Evolutionary conservation across 2,888 invertebrate genomes (phyloP), one percentile per base, ranked within the genome.

Genomic region (Eudasyphora cyanicolor): DNA sequence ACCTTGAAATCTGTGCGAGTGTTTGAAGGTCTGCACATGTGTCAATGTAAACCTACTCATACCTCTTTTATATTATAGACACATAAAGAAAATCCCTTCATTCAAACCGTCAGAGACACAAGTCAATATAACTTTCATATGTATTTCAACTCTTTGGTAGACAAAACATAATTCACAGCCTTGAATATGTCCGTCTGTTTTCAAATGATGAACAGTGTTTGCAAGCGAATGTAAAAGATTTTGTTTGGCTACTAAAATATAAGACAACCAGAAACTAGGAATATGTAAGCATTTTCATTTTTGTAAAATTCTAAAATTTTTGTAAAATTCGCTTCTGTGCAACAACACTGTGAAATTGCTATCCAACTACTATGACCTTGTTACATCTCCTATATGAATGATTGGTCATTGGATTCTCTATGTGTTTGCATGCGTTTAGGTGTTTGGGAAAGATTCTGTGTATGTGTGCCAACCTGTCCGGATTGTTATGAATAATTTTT

Each of bases 41-140:
- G 12, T 7, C 17, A 7, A 19, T n/a, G n/a, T 21, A 24, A 24
- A n/a, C 27, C 27, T 62, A 17, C 71, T 54, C 14, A 54, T 29
- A 57, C n/a, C 19, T 64, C 64, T 10, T 57, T 64, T 71, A 45
- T 45, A 29, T n/a, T n/a, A 38, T 64, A 57, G 45, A 45, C 32
- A 57, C 21, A 27, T 6, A 17, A 0, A 19, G 45, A 21, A 60
- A 60, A n/a, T 29, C 14, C 60, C 5, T 51, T 8, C 60, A 27
- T 27, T 29, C 24, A 6, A 2, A 60, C 49, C 42, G 12, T 21
- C 71, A 67, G 64, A 51, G 51, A 74, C 35, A 45, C 74, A 77
- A 80, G 70, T 83, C 76, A 80, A 83, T 77, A 77, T 77, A 77
- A 54, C 75, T 74, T 77, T 57, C 77, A 77, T 77, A 64, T 64